phyloP scores from a whole-genome alignment of 2,888 invertebrate genomes.

The Cloeon dipterum region DNA sequence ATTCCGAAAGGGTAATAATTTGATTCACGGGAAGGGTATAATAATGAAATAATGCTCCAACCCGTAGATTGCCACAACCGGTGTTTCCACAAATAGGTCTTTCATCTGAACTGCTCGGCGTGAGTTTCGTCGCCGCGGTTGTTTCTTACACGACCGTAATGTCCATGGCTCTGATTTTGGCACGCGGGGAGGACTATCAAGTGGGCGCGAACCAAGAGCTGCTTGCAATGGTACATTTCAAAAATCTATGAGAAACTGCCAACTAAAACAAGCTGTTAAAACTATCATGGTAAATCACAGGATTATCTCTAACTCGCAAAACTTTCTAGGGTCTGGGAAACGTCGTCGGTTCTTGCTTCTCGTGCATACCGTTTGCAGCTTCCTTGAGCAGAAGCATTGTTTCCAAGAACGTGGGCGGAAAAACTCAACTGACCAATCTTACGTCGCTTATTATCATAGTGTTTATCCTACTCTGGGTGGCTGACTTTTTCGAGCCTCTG shows the following conservation, averaged over 20 bases:
- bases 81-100: conserved; percentile 10
- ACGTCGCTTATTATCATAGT: conserved; percentile 54
- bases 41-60: not conserved
- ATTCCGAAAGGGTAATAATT: conserved; percentile 37
- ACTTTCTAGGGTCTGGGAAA: conserved; percentile 34
- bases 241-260: too few species aligned
- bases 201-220: conserved; percentile 17
- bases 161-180: conserved; percentile 18
- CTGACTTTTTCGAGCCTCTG: conserved; percentile 65
- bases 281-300: conserved; percentile 4
- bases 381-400: conserved; percentile 42
- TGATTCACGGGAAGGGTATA: too few species aligned
- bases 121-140: conserved; percentile 10
- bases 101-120: conserved; percentile 6
- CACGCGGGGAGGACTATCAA: conserved; percentile 16
- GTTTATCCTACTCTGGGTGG: conserved; percentile 62
- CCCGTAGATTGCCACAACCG: conserved; percentile 13
- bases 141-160: conserved; percentile 17
- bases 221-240: conserved; percentile 14
- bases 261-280: too few species aligned
- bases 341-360: conserved; percentile 38
- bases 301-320: conserved; percentile 8
- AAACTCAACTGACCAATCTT: conserved; percentile 59
- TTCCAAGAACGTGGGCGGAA: conserved; percentile 59
- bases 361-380: conserved; percentile 39